Base-by-base conservation (phyloP, 2,113 vertebrate genomes). In the Myocastor coypus region DNA sequence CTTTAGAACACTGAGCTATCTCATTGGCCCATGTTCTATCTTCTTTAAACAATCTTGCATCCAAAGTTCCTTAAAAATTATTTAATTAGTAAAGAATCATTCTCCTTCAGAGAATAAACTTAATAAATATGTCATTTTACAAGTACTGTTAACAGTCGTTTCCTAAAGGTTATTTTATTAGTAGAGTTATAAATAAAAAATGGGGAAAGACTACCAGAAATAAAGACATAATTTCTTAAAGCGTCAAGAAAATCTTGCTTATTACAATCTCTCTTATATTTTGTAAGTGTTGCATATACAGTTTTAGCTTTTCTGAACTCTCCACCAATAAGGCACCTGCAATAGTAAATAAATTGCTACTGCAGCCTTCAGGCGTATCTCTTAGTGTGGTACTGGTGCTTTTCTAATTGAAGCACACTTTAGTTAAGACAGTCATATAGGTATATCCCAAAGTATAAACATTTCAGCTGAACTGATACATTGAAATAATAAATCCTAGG, bases 301-400 rank as follows among this genome's bases (percentile, higher is more conserved):
- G 50, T 94, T 96, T 98, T 96, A 97, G 93, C 83, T 98, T 93
- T 95, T 94, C 92, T 89, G 95, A 95, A 98, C 95, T 92, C 93
- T 97, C 94, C 95, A 92, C 92, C 96, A 97, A 22, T 98, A 98
- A 98, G 98, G 98, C 98, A 98, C 97, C 80, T 98, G 97, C 97
- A 98, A 63, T 42, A 97, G 93, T 96, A 63, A 88, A 93, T 68
- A 90, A 75, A 75, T 89, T 92, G 91, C 96, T 96, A 93, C 64
- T 97, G 97, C 95, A 97, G 96, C 95, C 96, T 93, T 92, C 75
- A 66, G 37, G 80, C 85, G 59, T 80, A 95, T 88, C 22, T 94
- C 40, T 92, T 94, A 90, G 86, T 92, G 75, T 95, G 94, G 50
- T 85, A n/a, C 75, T 96, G 81, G 73, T 95, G 84, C 69, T 97